These are phyloP conservation scores for Mycetomoellerius zeteki DNA, from an alignment of 1,140 invertebrate genomes.

Conservation along the genomic window DNA sequence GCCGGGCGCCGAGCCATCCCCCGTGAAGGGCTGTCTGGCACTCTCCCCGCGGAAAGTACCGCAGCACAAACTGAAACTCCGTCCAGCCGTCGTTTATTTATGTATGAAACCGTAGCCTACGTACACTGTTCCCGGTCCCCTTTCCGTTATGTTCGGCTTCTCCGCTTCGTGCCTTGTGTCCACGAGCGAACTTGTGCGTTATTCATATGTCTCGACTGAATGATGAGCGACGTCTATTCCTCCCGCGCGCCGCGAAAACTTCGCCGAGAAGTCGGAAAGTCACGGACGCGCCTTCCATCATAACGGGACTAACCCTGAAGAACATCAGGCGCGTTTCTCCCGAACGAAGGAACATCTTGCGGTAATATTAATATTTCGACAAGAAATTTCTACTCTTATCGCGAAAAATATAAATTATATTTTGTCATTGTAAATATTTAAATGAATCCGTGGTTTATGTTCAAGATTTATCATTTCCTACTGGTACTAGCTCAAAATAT, in stretches of 20 bases:
- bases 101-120: constrained; percentile 74
- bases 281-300: constrained; percentile 33
- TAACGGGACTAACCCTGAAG: constrained; percentile 29
- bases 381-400: not conserved
- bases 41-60: constrained; percentile 68
- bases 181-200: constrained; percentile 78
- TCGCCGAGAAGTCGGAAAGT: constrained; percentile 56
- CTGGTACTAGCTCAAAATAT: not conserved
- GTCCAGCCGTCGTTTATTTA: constrained; percentile 75
- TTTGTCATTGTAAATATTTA: not conserved
- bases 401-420: not conserved
- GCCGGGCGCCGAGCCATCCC: constrained; percentile 32
- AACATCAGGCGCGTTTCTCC: not conserved
- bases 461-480: not conserved
- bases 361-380: constrained; percentile 15
- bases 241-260: constrained; percentile 54
- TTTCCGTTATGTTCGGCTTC: constrained; percentile 23
- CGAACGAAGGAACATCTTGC: not conserved
- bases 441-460: not conserved
- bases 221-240: constrained; percentile 75
- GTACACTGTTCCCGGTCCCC: constrained; percentile 13
- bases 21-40: constrained; percentile 43
- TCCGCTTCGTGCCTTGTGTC: constrained; percentile 44
- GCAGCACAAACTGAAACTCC: constrained; percentile 71
- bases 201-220: constrained; percentile 81